Percentiles rank a stretch among this genome's conserved stretches.
These are phyloP conservation scores for Nyctibius grandis DNA, from an alignment of 2,797 vertebrate species.

Conservation along the genomic window DNA sequence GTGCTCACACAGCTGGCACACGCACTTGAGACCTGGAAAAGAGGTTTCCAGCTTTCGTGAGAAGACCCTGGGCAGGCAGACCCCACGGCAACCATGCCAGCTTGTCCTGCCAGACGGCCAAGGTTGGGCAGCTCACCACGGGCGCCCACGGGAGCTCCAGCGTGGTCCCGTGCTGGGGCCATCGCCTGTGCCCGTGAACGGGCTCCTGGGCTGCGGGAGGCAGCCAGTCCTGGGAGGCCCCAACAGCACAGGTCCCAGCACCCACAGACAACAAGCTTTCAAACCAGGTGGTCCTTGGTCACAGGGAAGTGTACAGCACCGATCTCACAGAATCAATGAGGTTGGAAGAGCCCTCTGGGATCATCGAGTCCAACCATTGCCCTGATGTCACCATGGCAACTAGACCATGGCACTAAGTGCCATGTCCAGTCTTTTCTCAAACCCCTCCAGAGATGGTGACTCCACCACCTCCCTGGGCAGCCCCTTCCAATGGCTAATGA, in stretches of 20 bases:
- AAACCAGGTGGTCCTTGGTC: neutral
- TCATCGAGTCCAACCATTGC: no score
- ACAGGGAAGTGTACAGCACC: rapidly evolving
- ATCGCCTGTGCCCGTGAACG: rapidly evolving
- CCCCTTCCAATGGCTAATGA: no score
- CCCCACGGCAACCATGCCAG: rapidly evolving
- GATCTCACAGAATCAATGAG: no score
- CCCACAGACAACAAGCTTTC: rapidly evolving
- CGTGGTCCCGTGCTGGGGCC: rapidly evolving
- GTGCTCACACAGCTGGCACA: constrained; percentile 88
- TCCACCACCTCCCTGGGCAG: no score
- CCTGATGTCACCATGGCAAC: no score
- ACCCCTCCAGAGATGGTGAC: no score
- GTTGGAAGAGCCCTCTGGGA: no score
- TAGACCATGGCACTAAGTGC: no score
- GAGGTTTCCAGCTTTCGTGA: neutral
- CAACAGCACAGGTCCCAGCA: neutral
- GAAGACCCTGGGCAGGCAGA: rapidly evolving
- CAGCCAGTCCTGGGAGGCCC: rapidly evolving
- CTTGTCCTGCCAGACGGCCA: rapidly evolving
- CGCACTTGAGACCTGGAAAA: constrained; percentile 83
- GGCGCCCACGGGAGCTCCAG: rapidly evolving
- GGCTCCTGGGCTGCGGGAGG: neutral
- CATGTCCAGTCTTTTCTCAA: no score
- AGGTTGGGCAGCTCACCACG: rapidly evolving